Conservation (phyloP, 1,140 invertebrate species). For the Archivesica marissinica region DNA sequence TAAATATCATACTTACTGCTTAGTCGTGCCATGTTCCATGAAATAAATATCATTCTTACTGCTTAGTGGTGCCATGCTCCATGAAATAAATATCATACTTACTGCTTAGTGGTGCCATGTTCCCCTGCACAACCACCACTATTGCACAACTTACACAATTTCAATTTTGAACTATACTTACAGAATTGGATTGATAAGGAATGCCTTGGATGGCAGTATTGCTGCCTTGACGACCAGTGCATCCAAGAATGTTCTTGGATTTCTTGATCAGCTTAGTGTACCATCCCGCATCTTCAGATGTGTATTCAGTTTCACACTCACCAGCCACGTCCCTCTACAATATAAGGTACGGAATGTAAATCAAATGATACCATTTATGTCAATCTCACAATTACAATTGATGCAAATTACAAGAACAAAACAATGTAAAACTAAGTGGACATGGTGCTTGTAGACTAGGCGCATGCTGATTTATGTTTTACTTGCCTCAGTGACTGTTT, state of each 20-base stretch:
- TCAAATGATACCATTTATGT: neutral
- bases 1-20: too few relatives aligned
- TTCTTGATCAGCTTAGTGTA: slow-evolving; percentile 91
- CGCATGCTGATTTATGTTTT: neutral
- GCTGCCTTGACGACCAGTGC: slow-evolving; percentile 89
- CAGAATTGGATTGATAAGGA: slow-evolving; percentile 78
- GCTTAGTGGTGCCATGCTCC: too few relatives aligned
- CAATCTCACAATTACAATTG: too few relatives aligned
- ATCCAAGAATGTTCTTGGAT: slow-evolving; percentile 90
- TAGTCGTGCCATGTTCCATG: too few relatives aligned
- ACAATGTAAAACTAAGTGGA: too few relatives aligned
- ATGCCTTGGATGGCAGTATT: slow-evolving; percentile 78
- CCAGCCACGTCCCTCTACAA: slow-evolving; percentile 92
- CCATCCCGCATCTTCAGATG: slow-evolving; percentile 88
- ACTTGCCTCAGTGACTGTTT: slow-evolving; percentile 83
- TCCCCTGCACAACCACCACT: too few relatives aligned
- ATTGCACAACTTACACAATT: too few relatives aligned
- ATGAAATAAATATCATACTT: too few relatives aligned
- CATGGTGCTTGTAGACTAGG: neutral
- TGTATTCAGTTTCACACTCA: slow-evolving; percentile 91
- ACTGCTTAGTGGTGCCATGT: too few relatives aligned
- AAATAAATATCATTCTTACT: too few relatives aligned
- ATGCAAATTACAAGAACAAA: too few relatives aligned
- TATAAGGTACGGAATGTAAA: neutral
- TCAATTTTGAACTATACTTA: too few relatives aligned